Percentiles rank a stretch among this genome's conserved stretches.
These are phyloP conservation scores for Lepus oiostolus DNA, from an alignment of 2,797 vertebrate genomes.

Conservation along the genomic window DNA sequence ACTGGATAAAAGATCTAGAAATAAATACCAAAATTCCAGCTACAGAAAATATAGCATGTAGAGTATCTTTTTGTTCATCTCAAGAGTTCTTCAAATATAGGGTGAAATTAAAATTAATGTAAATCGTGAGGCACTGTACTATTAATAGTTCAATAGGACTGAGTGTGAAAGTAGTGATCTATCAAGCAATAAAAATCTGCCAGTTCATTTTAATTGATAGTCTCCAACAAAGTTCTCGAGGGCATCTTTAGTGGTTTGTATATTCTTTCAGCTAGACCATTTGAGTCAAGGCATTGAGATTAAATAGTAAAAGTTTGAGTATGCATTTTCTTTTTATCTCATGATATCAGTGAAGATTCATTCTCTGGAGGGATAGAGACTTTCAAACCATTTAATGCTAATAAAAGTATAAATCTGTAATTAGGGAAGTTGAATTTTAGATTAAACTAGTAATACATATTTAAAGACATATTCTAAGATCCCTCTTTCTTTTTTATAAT, in stretches of 20 bases:
- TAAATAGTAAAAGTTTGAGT: slow-evolving; percentile 42
- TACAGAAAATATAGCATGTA: neutral
- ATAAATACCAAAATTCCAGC: neutral
- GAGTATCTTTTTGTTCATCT: neutral
- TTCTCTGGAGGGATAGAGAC: neutral
- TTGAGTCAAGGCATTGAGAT: neutral
- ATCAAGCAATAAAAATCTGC: slow-evolving; percentile 30
- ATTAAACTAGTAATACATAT: neutral
- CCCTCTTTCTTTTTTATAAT: neutral
- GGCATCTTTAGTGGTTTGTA: neutral
- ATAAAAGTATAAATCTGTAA: neutral
- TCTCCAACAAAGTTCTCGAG: neutral
- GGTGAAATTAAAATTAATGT: slow-evolving; percentile 22
- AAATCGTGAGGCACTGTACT: neutral
- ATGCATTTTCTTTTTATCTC: slow-evolving; percentile 41
- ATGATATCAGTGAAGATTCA: neutral
- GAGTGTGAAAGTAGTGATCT: neutral
- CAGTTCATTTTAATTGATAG: slow-evolving; percentile 50
- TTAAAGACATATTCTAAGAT: neutral
- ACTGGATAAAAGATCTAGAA: neutral
- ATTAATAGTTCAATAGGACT: slow-evolving; percentile 62
- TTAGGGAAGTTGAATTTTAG: slow-evolving; percentile 17
- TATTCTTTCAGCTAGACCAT: slow-evolving; percentile 31
- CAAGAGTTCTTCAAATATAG: slow-evolving; percentile 11
- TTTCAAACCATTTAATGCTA: slow-evolving; percentile 10